phyloP scores from a whole-genome alignment of 2,113 vertebrate genomes.

The Oryzias melastigma region DNA sequence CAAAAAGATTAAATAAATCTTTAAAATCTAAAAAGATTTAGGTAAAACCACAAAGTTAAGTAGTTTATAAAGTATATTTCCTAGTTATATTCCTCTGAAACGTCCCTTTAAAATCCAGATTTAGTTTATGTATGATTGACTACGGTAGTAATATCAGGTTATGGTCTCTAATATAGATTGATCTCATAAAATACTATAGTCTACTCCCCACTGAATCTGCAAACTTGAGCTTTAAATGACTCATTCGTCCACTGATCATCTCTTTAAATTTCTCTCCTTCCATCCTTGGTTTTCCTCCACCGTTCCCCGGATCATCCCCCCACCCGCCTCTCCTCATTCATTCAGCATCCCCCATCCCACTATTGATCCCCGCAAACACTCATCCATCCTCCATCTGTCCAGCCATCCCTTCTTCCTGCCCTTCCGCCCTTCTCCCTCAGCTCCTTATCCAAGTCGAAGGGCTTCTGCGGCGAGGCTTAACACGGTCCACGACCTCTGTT shows the following conservation, averaged over 20 bases:
- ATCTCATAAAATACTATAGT: slow-evolving; percentile 26
- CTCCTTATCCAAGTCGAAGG: slow-evolving; percentile 48
- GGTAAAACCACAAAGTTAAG: too few relatives aligned
- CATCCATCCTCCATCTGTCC: slow-evolving; percentile 35
- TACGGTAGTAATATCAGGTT: neutral
- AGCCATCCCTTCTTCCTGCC: slow-evolving; percentile 18
- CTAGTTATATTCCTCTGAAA: neutral
- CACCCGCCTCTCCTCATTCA: slow-evolving; percentile 14
- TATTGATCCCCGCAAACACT: slow-evolving; percentile 43
- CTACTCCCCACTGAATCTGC: slow-evolving; percentile 26
- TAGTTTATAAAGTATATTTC: too few relatives aligned
- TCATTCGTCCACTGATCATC: slow-evolving; percentile 41
- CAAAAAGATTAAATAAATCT: neutral
- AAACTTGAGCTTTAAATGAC: slow-evolving; percentile 33
- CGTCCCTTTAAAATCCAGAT: neutral
- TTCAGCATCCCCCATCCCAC: slow-evolving; percentile 40
- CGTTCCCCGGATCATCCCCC: slow-evolving; percentile 34
- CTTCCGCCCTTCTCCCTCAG: slow-evolving; percentile 28
- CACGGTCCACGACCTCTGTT: slow-evolving; percentile 51
- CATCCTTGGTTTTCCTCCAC: slow-evolving; percentile 50
- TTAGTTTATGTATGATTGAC: neutral
- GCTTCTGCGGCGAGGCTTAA: slow-evolving; percentile 47
- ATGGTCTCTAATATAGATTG: slow-evolving; percentile 16
- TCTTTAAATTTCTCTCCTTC: slow-evolving; percentile 13
- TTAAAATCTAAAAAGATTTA: too few relatives aligned